Evolutionary conservation across 1,140 invertebrate species (phyloP).

Genomic region (Leptopilina boulardi): DNA sequence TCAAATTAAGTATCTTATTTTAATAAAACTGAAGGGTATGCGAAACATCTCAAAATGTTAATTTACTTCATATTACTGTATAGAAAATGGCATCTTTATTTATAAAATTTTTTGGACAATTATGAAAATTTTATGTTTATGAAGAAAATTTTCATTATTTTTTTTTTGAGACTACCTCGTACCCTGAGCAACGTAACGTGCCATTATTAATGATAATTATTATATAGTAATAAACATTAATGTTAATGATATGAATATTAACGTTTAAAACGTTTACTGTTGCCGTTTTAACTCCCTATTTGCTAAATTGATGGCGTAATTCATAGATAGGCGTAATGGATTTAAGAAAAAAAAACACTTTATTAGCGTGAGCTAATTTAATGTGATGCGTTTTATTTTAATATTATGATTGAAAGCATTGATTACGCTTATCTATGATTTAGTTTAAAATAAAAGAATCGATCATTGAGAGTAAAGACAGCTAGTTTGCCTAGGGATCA

Average conservation of each 20-base stretch:
- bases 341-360: neutral
- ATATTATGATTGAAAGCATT: neutral
- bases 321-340: constrained; percentile 2
- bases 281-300: constrained; percentile 40
- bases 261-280: constrained; percentile 42
- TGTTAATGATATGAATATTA: constrained; percentile 32
- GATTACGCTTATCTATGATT: constrained; percentile 18
- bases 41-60: neutral
- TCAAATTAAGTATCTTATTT: constrained; percentile 31
- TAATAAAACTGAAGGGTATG: neutral
- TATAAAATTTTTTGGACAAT: neutral
- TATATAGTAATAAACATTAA: constrained; percentile 41
- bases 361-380: neutral
- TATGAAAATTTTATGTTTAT: neutral
- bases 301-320: constrained; percentile 3
- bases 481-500: constrained; percentile 37
- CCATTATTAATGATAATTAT: constrained; percentile 51
- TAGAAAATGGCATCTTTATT: neutral
- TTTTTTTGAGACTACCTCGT: constrained; percentile 36
- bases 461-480: constrained; percentile 6
- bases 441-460: neutral
- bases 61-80: neutral
- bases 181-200: constrained; percentile 43
- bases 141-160: neutral
- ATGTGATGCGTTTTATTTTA: neutral